phyloP scores from a whole-genome alignment of 1,140 invertebrate species.

The Apis dorsata region DNA sequence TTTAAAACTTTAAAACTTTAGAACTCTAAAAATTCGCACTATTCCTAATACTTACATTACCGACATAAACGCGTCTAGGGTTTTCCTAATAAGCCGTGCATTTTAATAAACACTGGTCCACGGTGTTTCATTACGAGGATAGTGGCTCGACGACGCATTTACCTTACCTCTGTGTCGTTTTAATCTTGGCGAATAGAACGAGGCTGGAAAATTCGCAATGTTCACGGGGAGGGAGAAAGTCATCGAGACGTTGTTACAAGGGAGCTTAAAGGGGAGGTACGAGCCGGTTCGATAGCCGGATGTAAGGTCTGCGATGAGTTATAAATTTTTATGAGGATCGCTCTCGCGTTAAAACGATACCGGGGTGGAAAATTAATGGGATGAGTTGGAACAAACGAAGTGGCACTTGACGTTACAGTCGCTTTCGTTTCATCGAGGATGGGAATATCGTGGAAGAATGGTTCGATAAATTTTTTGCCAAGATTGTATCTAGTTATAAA shows the following conservation, averaged over 20 bases:
- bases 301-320: not conserved
- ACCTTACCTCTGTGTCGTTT: not conserved
- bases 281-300: not conserved
- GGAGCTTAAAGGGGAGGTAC: not conserved
- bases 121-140: too few relatives aligned
- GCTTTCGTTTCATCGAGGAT: not conserved
- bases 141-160: not conserved
- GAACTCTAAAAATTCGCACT: too few relatives aligned
- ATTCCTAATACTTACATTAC: too few relatives aligned
- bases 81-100: not conserved
- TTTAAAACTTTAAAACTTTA: too few relatives aligned
- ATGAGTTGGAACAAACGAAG: not conserved
- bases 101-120: constrained; percentile 4
- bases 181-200: not conserved
- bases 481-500: not conserved
- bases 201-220: not conserved
- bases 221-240: too few relatives aligned
- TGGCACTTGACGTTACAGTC: not conserved
- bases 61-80: not conserved
- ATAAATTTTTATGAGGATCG: constrained; percentile 40
- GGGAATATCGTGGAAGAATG: not conserved
- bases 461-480: not conserved
- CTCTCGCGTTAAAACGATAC: not conserved
- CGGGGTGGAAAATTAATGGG: constrained; percentile 24
- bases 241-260: not conserved